Evolutionary conservation across 1,140 invertebrate species (phyloP).

Genomic region (Listronotus bonariensis): DNA sequence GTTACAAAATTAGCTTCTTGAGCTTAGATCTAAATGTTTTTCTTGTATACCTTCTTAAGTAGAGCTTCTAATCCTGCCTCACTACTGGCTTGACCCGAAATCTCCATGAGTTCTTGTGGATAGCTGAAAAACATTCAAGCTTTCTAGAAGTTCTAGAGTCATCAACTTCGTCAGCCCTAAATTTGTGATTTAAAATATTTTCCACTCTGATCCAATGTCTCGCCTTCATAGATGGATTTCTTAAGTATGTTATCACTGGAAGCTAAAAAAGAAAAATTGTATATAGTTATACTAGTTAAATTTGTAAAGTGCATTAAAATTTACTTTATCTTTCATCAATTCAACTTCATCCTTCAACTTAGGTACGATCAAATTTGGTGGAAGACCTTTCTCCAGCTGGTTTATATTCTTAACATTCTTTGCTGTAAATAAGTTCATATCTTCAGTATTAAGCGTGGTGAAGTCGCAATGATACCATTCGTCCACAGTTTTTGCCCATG

Average conservation of each 20-base stretch:
- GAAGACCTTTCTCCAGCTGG: constrained; percentile 78
- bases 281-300: too few species aligned
- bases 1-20: too few species aligned
- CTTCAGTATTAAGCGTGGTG: constrained; percentile 70
- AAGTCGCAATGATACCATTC: constrained; percentile 72
- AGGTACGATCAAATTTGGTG: constrained; percentile 75
- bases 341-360: constrained; percentile 76
- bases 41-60: constrained; percentile 68
- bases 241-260: constrained; percentile 73
- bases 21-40: too few species aligned
- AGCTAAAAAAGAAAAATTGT: constrained; percentile 58
- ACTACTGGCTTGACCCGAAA: constrained; percentile 82
- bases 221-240: constrained; percentile 72
- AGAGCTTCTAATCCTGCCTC: constrained; percentile 79
- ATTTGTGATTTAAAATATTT: constrained; percentile 69
- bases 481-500: constrained; percentile 67
- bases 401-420: constrained; percentile 73
- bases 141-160: constrained; percentile 69
- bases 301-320: too few species aligned
- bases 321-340: constrained; percentile 73
- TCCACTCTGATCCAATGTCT: constrained; percentile 86
- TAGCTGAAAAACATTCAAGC: constrained; percentile 74
- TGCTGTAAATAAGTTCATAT: constrained; percentile 68
- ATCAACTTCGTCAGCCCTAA: constrained; percentile 71
- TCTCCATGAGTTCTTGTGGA: constrained; percentile 76